These are phyloP conservation scores for Dermochelys coriacea DNA, from an alignment of 2,797 vertebrate genomes.

Conservation along the genomic window DNA sequence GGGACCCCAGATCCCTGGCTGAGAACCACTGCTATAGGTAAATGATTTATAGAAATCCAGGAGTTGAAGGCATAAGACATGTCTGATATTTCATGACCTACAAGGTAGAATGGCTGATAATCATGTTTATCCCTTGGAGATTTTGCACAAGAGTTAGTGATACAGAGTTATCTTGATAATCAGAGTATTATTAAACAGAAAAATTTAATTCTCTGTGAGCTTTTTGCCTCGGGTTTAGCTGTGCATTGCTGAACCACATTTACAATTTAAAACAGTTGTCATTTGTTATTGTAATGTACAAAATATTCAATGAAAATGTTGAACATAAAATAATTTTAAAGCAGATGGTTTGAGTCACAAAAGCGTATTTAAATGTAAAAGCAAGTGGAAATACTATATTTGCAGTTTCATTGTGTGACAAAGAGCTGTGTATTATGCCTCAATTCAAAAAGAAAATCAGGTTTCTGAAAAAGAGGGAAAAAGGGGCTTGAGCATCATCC, in stretches of 20 bases:
- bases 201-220: constrained; percentile 32
- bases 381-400: constrained; percentile 19
- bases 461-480: not conserved
- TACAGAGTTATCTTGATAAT: constrained; percentile 17
- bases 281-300: constrained; percentile 51
- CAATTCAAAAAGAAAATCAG: not conserved
- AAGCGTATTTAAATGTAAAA: constrained; percentile 24
- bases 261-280: constrained; percentile 60
- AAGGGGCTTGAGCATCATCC: not conserved
- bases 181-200: constrained; percentile 15
- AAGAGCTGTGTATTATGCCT: not conserved
- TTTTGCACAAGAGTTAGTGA: constrained; percentile 8
- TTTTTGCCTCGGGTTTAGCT: constrained; percentile 44
- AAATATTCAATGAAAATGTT: constrained; percentile 32
- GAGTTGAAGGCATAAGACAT: not conserved
- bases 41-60: not conserved
- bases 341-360: constrained; percentile 34
- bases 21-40: not conserved
- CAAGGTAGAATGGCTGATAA: not conserved
- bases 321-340: constrained; percentile 40
- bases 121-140: not conserved
- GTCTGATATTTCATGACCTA: not conserved
- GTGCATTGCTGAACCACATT: constrained; percentile 36
- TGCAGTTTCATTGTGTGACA: constrained; percentile 17
- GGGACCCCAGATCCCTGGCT: too few relatives aligned